Conservation (phyloP, 2,113 vertebrate genomes). For the Alosa alosa region DNA sequence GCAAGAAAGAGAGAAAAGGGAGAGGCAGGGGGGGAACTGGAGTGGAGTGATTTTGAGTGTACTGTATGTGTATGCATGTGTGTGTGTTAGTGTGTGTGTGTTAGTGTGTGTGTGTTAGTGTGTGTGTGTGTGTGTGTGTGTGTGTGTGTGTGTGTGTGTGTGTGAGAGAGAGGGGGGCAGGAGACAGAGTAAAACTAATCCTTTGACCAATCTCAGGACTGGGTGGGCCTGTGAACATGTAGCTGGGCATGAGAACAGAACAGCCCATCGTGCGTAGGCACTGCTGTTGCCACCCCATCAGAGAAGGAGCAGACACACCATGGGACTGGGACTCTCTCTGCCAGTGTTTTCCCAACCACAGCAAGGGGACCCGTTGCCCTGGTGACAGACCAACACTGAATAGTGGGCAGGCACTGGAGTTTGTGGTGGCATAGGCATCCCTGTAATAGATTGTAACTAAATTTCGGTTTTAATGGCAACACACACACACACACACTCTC, state of each 20-base stretch:
- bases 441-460: neutral
- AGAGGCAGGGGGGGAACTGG: neutral
- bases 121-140: too few species aligned
- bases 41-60: too few species aligned
- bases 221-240: neutral
- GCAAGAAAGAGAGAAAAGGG: neutral
- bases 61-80: neutral
- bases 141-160: neutral
- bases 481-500: neutral
- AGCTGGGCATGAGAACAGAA: neutral
- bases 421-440: neutral
- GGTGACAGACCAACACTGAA: neutral
- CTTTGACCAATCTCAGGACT: neutral
- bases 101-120: neutral
- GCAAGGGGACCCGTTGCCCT: neutral
- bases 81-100: neutral
- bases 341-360: constrained; percentile 8
- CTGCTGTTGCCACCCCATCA: neutral
- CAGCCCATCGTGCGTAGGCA: neutral
- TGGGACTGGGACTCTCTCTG: neutral
- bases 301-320: neutral
- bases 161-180: neutral
- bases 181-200: neutral
- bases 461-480: neutral
- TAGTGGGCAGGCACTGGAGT: neutral